Base-by-base conservation (phyloP, 2,888 invertebrate species). In the Scaptomyza parva region DNA sequence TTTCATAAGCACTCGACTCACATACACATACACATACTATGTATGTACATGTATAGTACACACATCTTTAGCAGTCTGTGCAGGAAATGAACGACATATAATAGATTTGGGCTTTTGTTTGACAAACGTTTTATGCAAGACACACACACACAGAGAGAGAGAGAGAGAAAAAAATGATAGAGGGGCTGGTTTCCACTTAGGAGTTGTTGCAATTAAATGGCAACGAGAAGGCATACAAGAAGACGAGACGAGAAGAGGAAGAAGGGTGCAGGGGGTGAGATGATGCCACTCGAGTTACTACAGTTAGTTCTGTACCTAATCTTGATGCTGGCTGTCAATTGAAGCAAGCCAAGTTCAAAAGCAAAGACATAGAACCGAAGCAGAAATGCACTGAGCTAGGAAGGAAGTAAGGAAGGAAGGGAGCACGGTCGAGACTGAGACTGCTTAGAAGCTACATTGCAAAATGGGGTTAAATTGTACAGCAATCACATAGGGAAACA, bases 401-500 rank as follows among this genome's bases (percentile, higher is more conserved):
- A n/a, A 18, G 18, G n/a, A 30, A 12, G 47, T 6, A 30, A 17
- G 30, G 48, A 30, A 47, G 40, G 40, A 30, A 41, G 28, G 39
- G 39, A 45, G 26, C 12, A 18, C 22, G 14, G 17, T 6, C 17
- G 60, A 43, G 59, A 35, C 39, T n/a, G n/a, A n/a, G 53, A 35
- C 39, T 68, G 70, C 54, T 64, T 66, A 61, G 68, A 47, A 61
- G 66, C 51, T 52, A 44, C 47, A 20, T 14, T 18, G 11, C 41
- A 62, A 88, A 88, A 85, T 88, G 63, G 88, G 85, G 89, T 88
- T 85, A 88, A 88, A 85, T 85, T 85, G 82, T 74, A 88, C 74
- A 88, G 83, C 88, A 88, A 87, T 74, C 71, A 81, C 39, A 18
- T 33, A 24, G 12, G 5, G 1, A 17, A 40, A 12, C n/a, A n/a